These are phyloP conservation scores for Fistularia tabacaria DNA, from an alignment of 2,797 vertebrate genomes.

Conservation along the genomic window DNA sequence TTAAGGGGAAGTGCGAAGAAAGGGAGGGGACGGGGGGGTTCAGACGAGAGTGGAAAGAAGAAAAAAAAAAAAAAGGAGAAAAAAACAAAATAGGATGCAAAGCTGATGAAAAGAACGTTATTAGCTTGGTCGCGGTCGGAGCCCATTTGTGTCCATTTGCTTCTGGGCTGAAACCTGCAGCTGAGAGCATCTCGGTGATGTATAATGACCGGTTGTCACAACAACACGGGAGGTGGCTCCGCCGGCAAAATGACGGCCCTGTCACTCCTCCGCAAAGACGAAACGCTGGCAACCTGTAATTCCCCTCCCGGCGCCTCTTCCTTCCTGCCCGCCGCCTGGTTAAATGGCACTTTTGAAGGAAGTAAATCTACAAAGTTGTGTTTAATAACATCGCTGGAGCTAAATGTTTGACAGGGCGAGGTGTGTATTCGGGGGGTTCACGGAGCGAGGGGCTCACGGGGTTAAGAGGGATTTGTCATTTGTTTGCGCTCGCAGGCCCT, in stretches of 20 bases:
- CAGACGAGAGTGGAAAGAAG: slow-evolving; percentile 42
- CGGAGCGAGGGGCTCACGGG: slow-evolving; percentile 80
- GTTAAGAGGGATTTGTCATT: slow-evolving; percentile 99
- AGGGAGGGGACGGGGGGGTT: slow-evolving; percentile 11
- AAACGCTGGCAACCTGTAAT: slow-evolving; percentile 98
- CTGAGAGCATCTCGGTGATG: slow-evolving; percentile 94
- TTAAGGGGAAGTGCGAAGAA: slow-evolving; percentile 62
- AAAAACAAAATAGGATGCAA: slow-evolving; percentile 48
- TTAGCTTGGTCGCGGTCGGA: slow-evolving; percentile 91
- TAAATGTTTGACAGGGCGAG: slow-evolving; percentile 82
- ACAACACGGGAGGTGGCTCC: slow-evolving; percentile 97
- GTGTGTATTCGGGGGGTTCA: slow-evolving; percentile 51
- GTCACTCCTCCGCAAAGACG: slow-evolving; percentile 91
- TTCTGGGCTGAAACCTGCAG: slow-evolving; percentile 91
- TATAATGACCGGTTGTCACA: slow-evolving; percentile 99
- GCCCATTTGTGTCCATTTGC: slow-evolving; percentile 99
- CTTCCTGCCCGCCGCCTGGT: slow-evolving; percentile 91
- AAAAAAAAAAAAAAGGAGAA: slow-evolving; percentile 24
- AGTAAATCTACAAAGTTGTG: slow-evolving; percentile 97
- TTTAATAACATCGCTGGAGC: slow-evolving; percentile 93
- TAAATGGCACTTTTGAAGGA: slow-evolving; percentile 99
- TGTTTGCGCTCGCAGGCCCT: slow-evolving; percentile 89
- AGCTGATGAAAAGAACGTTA: slow-evolving; percentile 81
- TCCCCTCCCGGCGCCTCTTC: slow-evolving; percentile 78
- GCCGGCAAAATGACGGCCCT: slow-evolving; percentile 96